Base-by-base conservation (phyloP, 2,888 invertebrate genomes). In the Gibbula magus region DNA sequence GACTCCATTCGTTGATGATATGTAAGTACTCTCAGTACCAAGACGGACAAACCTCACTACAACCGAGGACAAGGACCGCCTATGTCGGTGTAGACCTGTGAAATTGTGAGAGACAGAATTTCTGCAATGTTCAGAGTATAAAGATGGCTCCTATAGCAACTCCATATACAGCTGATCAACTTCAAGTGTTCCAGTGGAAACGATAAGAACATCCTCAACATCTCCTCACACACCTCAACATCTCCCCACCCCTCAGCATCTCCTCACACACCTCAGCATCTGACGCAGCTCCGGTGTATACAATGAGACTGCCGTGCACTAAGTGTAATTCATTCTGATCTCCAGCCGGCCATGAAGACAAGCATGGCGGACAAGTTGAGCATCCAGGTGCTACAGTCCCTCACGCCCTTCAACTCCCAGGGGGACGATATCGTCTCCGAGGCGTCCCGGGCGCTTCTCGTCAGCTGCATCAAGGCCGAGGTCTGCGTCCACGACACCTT, bases 391-490 rank as follows among this genome's bases (percentile, higher is more conserved):
- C 83, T 92, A 4, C 86, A 90, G 51, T 80, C 85, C 7, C 84
- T 92, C 76, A 84, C 90, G 8, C 91, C 92, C 10, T 86, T 84
- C 52, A 81, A 88, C 51, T 77, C 86, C 35, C 81, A 86, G 39
- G 90, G 88, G 10, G 77, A 83, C 32, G 91, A 92, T 81, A 77
- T 88, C 18, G 90, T 90, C 5, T 85, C 89, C 29, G 80, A 87
- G 29, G 90, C 90, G 13, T 85, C 91, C 39, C 85, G 91, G 32
- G 88, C 88, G 32, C 81, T 91, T 5, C 83, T 92, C 7, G 52
- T 91, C 29, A 87, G 90, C 73, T 87, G 87, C 73, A 82, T 90
- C 79, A 88, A 90, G 83, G 83, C 83, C 53, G 88, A 91, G 80
- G 82, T 86, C 2, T 82, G 84, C 51, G 90, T 92, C n/a, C 88